Evolutionary conservation across 2,113 vertebrate species (phyloP).

Genomic region (Eira barbara): DNA sequence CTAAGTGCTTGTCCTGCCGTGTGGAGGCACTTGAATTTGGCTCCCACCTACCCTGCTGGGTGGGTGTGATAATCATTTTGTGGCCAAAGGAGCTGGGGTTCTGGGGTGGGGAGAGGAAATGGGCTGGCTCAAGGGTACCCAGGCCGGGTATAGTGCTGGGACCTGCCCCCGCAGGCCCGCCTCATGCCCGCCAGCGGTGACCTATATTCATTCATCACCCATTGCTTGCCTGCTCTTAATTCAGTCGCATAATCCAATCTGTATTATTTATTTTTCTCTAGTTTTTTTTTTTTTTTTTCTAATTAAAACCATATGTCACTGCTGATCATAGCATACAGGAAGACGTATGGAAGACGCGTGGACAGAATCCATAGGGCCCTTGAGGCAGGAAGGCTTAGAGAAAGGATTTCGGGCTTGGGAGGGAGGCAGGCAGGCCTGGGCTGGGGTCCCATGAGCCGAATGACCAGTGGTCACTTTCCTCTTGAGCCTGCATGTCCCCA

Average conservation of each 20-base stretch:
- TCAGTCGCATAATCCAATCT: slow-evolving; percentile 45
- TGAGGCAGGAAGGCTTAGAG: not conserved
- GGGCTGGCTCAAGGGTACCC: not conserved
- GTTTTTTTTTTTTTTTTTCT: not conserved
- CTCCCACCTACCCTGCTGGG: not conserved
- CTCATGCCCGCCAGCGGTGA: not conserved
- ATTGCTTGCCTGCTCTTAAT: not conserved
- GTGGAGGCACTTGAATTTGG: not conserved
- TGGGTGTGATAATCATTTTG: not conserved
- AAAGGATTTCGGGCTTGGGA: not conserved
- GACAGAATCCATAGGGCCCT: not conserved
- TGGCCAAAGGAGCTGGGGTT: not conserved
- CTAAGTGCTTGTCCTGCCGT: not conserved
- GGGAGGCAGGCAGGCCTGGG: not conserved
- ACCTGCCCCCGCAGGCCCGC: not conserved
- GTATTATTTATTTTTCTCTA: slow-evolving; percentile 40
- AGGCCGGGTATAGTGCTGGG: not conserved
- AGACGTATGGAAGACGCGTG: not conserved
- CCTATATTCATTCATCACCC: not conserved
- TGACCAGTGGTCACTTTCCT: not conserved
- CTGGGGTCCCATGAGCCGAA: fast-evolving
- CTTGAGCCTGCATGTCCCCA: not conserved
- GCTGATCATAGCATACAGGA: not conserved
- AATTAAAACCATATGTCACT: slow-evolving; percentile 49
- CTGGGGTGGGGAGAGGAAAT: not conserved